Percentiles rank a stretch among this genome's conserved stretches.
phyloP scores from a whole-genome alignment of 2,113 vertebrate genomes.

The Loxodonta africana region DNA sequence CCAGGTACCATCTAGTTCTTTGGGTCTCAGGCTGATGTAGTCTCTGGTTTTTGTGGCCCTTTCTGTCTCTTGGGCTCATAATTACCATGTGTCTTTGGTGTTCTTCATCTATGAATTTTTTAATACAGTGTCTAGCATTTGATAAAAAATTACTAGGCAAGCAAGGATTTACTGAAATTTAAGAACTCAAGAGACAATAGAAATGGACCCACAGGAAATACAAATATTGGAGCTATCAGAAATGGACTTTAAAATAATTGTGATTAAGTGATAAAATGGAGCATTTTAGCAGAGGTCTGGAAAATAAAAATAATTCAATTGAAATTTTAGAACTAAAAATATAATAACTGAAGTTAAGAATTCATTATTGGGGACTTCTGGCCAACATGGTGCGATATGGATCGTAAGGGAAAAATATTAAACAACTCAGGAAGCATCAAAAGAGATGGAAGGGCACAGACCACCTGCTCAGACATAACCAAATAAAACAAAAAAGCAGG shows the following conservation, averaged over 20 bases:
- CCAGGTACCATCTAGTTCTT: no score
- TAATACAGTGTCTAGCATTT: not conserved
- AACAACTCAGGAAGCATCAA: no score
- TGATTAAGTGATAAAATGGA: not conserved
- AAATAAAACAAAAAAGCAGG: no score
- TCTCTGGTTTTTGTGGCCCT: no score
- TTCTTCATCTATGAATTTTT: not conserved
- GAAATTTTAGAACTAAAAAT: slow-evolving; percentile 9
- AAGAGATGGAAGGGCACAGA: no score
- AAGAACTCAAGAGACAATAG: not conserved
- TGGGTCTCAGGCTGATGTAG: no score
- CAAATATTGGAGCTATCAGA: not conserved
- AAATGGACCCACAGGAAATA: not conserved
- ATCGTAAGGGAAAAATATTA: no score
- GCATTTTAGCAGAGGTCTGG: not conserved
- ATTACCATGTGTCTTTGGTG: no score
- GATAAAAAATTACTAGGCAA: not conserved
- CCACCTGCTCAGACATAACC: no score
- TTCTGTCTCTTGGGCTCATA: no score
- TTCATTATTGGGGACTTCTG: not conserved
- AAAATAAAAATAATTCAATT: not conserved
- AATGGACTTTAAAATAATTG: not conserved
- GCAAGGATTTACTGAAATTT: not conserved
- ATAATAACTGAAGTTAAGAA: not conserved
- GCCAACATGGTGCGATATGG: no score